Base-by-base conservation (phyloP, 1,140 invertebrate species). In the Lysiphlebus fabarum region DNA sequence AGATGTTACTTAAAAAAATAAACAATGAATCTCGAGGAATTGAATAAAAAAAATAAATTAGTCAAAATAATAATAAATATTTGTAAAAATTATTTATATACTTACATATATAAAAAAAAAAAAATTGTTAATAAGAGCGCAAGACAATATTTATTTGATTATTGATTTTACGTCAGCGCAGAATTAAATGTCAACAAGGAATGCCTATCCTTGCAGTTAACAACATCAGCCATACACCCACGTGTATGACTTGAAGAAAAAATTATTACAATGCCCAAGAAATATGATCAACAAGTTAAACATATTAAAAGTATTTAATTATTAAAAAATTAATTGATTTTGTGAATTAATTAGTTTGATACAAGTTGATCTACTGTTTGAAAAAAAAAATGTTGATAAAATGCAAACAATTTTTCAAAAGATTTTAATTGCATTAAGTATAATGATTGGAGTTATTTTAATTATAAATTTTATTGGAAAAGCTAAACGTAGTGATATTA, bases 331-430 rank as follows among this genome's bases (percentile, higher is more conserved):
- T 26, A 26, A 43, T 43, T 33, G 37, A 41, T 43, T 34, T 56
- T 26, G 8, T 34, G 41, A 37, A 37, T 41, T 56, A 43, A 12
- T 56, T 36, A 51, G 14, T 26, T 26, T 26, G 17, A 26, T 26
- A 4, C 17, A 26, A 26, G 17, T 26, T 26, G 17, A 26, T 26
- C 17, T 4, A 26, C 4, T 58, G 11, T 40, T 26, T 43, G 7
- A 14, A 26, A 26, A 26, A 26, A 26, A 56, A 14, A n/a, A 56
- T 48, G 53, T 40, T 44, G 3, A 12, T 6, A 12, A 51, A 42
- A 74, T 67, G 63, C 12, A 53, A 37, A 67, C 66, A 43, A 26
- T 68, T 11, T 53, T 65, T 14, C 70, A 72, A 58, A 72, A 67
- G 51, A 59, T 59, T 49, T 34, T 74, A 4, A 47, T 76, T 8